Conservation (phyloP, 2,113 vertebrate species). For the Xiphophorus couchianus region DNA sequence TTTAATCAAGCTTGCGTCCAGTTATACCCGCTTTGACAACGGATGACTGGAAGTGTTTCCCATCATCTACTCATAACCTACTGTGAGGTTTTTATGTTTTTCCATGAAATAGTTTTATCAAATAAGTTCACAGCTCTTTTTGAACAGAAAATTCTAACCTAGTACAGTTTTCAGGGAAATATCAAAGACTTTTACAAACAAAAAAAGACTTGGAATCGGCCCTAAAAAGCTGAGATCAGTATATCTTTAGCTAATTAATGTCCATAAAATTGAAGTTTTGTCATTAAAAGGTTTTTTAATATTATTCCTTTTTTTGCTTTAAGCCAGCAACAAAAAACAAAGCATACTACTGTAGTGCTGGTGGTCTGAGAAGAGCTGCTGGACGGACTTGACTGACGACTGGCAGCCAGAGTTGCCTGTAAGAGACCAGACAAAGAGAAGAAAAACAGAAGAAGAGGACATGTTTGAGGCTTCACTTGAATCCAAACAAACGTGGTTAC, state of each 20-base stretch:
- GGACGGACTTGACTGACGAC: slow-evolving; percentile 91
- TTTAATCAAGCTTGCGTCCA: no score
- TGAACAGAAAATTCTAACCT: no score
- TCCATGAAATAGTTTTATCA: no score
- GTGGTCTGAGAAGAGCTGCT: slow-evolving; percentile 87
- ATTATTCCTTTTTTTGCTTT: background rate
- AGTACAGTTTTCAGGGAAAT: no score
- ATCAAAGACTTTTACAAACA: background rate
- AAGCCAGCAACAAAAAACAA: background rate
- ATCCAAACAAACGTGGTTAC: slow-evolving; percentile 4
- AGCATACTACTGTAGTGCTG: slow-evolving; percentile 77
- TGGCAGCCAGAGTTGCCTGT: slow-evolving; percentile 93
- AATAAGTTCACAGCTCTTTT: no score
- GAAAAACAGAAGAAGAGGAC: background rate
- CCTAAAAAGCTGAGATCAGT: background rate
- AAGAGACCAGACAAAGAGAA: background rate
- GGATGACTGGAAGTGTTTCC: no score
- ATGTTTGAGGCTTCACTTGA: background rate
- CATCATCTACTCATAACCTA: no score
- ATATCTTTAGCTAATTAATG: background rate
- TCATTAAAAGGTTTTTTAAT: background rate
- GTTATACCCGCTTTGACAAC: no score
- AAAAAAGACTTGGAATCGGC: background rate
- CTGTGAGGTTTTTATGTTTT: no score
- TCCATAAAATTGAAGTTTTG: background rate